phyloP scores from a whole-genome alignment of 53 echinoderm and acorn worm species.

The Pentamera pediparva region DNA sequence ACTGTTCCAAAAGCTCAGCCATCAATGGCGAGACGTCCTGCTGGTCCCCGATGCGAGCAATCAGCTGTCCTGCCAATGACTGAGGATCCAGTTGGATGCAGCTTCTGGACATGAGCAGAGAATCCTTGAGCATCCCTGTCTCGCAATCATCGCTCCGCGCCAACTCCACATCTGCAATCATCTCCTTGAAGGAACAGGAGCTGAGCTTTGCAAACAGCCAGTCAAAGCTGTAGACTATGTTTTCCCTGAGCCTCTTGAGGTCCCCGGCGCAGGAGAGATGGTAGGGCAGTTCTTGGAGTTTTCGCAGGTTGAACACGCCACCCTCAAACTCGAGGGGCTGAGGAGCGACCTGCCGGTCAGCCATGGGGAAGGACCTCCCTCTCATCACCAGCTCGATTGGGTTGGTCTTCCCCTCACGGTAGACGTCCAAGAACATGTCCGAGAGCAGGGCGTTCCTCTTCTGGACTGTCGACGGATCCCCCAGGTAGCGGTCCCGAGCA shows the following conservation, averaged over 20 bases:
- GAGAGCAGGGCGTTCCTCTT: conserved; percentile 55
- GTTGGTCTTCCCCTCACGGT: conserved; percentile 52
- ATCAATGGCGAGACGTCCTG: conserved; percentile 38
- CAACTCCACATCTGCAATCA: conserved; percentile 55
- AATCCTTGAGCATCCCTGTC: conserved; percentile 48
- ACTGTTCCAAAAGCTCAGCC: conserved; percentile 40
- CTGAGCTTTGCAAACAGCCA: conserved; percentile 77
- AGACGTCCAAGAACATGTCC: conserved; percentile 71
- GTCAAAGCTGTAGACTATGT: conserved; percentile 68
- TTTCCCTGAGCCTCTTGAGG: conserved; percentile 33
- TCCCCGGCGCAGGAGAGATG: conserved; percentile 43
- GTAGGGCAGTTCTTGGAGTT: conserved; percentile 68
- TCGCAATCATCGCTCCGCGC: conserved; percentile 46
- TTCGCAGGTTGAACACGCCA: conserved; percentile 64
- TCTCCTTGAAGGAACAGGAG: conserved; percentile 59
- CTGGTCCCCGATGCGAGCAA: conserved; percentile 60
- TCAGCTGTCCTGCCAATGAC: conserved; percentile 69
- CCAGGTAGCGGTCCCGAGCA: conserved; percentile 56
- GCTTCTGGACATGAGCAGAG: conserved; percentile 69
- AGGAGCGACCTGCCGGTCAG: conserved; percentile 68
- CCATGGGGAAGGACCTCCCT: conserved; percentile 46
- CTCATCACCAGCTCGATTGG: conserved; percentile 59
- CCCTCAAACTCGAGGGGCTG: conserved; percentile 75
- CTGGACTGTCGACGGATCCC: conserved; percentile 5
- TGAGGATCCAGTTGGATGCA: conserved; percentile 72